phyloP scores from a whole-genome alignment of 2,797 vertebrate species.

The Calcarius lapponicus region DNA sequence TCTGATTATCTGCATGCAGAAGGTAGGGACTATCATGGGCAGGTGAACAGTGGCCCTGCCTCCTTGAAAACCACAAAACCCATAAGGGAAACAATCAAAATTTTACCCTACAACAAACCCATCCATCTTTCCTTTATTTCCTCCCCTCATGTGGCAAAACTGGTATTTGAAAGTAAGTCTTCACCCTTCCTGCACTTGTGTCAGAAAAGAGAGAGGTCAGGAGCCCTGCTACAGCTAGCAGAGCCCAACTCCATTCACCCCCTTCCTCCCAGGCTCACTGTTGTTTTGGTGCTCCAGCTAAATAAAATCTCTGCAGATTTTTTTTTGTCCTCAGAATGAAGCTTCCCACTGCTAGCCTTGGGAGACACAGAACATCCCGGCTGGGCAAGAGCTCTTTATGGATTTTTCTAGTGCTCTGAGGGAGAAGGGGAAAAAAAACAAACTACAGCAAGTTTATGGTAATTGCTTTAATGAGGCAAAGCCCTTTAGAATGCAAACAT shows the following conservation, averaged over 20 bases:
- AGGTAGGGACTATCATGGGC: background rate
- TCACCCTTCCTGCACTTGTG: background rate
- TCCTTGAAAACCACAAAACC: background rate
- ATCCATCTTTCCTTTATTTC: background rate
- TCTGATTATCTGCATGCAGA: background rate
- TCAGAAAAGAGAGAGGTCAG: background rate
- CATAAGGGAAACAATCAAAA: background rate
- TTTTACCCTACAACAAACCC: background rate
- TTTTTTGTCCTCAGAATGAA: background rate
- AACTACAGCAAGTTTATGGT: slow-evolving; percentile 64
- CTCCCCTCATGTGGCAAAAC: background rate
- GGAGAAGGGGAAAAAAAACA: slow-evolving; percentile 26
- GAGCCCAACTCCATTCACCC: background rate
- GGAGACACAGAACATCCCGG: slow-evolving; percentile 31
- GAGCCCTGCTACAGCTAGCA: background rate
- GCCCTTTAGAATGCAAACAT: slow-evolving; percentile 76
- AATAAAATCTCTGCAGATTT: slow-evolving; percentile 1
- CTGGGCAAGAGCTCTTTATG: slow-evolving; percentile 60
- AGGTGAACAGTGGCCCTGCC: background rate
- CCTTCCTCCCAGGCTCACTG: background rate
- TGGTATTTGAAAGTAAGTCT: background rate
- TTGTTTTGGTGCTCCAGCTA: slow-evolving; percentile 18
- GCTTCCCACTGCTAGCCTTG: slow-evolving; percentile 48
- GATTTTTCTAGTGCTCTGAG: slow-evolving; percentile 64
- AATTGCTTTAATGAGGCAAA: slow-evolving; percentile 79